Conservation (phyloP, 2,888 invertebrate species). For the Liopterus haemorrhoidalis region DNA sequence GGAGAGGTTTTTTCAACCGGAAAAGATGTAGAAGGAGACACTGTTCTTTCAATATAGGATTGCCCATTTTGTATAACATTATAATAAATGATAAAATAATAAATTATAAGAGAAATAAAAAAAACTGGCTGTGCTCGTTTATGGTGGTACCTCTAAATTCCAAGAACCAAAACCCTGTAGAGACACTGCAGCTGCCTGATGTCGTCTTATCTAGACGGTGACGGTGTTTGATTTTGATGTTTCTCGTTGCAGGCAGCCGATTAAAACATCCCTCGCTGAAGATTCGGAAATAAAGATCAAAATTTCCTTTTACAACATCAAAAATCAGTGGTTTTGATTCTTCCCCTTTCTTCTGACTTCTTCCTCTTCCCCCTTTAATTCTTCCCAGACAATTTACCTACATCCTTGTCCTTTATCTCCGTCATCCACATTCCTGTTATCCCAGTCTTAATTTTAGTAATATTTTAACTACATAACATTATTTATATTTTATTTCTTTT, state of each 20-base stretch:
- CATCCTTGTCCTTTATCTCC: conserved; percentile 5
- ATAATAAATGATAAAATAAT: conserved; percentile 29
- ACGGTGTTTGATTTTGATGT: conserved; percentile 15
- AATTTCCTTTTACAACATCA: conserved; percentile 41
- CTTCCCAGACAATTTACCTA: too few relatives aligned
- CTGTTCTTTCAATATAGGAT: conserved; percentile 22
- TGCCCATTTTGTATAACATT: conserved; percentile 26
- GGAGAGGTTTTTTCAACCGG: conserved; percentile 76
- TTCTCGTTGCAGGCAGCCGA: conserved; percentile 38
- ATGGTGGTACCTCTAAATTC: too few relatives aligned
- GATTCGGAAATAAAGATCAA: conserved; percentile 44
- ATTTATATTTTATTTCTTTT: conserved; percentile 7
- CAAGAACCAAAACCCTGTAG: conserved; percentile 42
- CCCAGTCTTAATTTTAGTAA: neutral
- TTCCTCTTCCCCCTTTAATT: too few relatives aligned
- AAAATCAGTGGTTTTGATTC: conserved; percentile 40
- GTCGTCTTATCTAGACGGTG: too few relatives aligned
- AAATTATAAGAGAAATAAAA: conserved; percentile 16
- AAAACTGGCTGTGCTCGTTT: neutral
- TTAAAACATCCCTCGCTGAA: conserved; percentile 26
- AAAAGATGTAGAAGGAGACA: conserved; percentile 65
- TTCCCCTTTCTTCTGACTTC: conserved; percentile 14
- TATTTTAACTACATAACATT: neutral
- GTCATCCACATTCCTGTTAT: neutral
- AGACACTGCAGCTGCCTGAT: conserved; percentile 27